Evolutionary conservation across 92 coral and sea anemone species (phyloP).

Genomic region (Paramuricea clavata): DNA sequence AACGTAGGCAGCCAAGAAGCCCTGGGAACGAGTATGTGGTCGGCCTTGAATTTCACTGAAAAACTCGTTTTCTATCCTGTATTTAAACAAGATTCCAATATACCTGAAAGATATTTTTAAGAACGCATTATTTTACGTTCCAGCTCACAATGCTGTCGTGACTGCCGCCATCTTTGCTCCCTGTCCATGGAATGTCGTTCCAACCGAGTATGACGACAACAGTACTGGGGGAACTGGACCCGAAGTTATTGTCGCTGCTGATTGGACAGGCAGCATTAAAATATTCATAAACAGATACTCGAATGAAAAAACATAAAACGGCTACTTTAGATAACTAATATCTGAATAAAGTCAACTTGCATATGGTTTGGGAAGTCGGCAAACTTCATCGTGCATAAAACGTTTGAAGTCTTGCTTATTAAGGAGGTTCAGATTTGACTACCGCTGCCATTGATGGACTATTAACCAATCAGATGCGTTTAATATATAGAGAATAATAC

Average conservation of each 20-base stretch:
- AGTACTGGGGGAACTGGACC: conserved; percentile 85
- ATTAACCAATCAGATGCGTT: too few relatives aligned
- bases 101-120: too few relatives aligned
- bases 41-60: too few relatives aligned
- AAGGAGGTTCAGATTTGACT: too few relatives aligned
- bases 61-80: too few relatives aligned
- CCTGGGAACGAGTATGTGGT: too few relatives aligned
- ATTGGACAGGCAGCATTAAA: conserved; percentile 97
- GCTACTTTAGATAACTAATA: not conserved
- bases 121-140: conserved; percentile 3
- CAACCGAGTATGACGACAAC: conserved; percentile 77
- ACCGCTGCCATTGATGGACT: too few relatives aligned
- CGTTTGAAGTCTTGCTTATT: too few relatives aligned
- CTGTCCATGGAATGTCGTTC: conserved; percentile 96
- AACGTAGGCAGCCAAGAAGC: too few relatives aligned
- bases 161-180: conserved; percentile 99
- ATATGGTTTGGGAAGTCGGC: not conserved
- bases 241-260: conserved; percentile 99
- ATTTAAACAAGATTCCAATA: too few relatives aligned
- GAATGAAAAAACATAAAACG: conserved; percentile 6
- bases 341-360: not conserved
- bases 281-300: conserved; percentile 95
- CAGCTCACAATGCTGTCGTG: conserved; percentile 97
- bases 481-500: too few relatives aligned
- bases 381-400: too few relatives aligned